These are phyloP conservation scores for Lasius fuliginosus DNA, from an alignment of 2,888 invertebrate species.

Conservation along the genomic window DNA sequence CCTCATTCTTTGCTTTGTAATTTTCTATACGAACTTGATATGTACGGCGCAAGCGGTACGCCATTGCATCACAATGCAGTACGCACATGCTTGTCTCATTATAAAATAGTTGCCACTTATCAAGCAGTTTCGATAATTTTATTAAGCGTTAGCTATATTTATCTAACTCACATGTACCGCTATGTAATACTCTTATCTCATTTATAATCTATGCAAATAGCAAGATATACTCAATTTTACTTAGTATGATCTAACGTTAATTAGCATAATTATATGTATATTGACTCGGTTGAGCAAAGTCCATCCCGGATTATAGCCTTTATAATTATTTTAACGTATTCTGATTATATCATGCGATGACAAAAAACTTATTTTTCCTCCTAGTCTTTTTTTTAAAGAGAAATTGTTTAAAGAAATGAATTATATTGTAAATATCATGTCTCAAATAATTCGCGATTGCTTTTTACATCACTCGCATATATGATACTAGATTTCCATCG, in stretches of 20 bases:
- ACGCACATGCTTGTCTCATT: neutral
- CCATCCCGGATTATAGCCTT: neutral
- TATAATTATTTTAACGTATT: constrained; percentile 5
- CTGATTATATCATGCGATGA: constrained; percentile 16
- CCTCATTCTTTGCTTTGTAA: neutral
- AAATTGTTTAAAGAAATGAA: constrained; percentile 11
- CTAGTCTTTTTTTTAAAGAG: neutral
- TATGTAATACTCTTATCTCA: constrained; percentile 23
- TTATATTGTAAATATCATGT: neutral
- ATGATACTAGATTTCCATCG: constrained; percentile 23
- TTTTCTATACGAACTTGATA: neutral
- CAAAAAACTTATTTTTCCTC: neutral
- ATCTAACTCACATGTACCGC: neutral
- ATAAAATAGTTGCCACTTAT: constrained; percentile 5
- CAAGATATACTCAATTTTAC: constrained; percentile 7
- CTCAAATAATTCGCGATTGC: constrained; percentile 6
- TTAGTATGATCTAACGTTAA: constrained; percentile 33
- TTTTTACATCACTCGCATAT: neutral
- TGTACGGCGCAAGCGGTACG: neutral
- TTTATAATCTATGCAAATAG: constrained; percentile 49
- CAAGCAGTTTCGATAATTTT: constrained; percentile 16
- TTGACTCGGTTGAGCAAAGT: constrained; percentile 33
- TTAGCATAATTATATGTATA: constrained; percentile 44
- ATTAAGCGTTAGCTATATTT: neutral
- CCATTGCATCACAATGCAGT: neutral